Evolutionary conservation across 2,113 vertebrate genomes (phyloP), one percentile per base, ranked within the genome.

Genomic region (Diadophis punctatus): DNA sequence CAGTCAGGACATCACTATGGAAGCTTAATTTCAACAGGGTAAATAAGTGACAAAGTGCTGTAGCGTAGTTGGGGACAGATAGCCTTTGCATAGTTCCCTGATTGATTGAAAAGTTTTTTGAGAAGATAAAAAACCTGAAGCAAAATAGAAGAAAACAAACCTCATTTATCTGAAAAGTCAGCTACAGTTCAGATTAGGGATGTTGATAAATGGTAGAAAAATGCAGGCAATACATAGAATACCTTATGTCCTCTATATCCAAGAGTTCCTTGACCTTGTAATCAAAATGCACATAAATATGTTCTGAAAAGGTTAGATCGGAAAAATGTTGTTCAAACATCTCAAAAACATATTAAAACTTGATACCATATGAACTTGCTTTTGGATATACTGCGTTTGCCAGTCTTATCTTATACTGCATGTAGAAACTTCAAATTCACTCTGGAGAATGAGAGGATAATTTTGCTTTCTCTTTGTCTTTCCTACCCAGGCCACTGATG

Each of bases 21-120:
- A 5, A 91, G 90, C 23, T 95, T 93, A 96, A 94, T 51, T 60
- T 95, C 95, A 92, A 63, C 91, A 80, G 68, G 0, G 3, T 89
- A 30, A 91, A 86, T 88, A 90, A 43, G 34, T 90, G 63, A 56
- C 91, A 90, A 80, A 94, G 23, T 0, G 2, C 8, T 43, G 34
- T 56, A 68, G 63, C 89, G 23, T 90, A 87, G 93, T 94, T 88
- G 68, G 49, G 90, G 93, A 52, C 11, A 90, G 74, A 80, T 84
- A 96, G 74, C 34, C 22, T n/a, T 34, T 84, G 63, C 12, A 34
- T 23, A 58, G 27, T 51, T 94, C 91, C 90, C 80, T 90, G 89
- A 53, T 23, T 0, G 23, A 96, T 90, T 86, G 53, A 88, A 68
- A 89, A 16, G 25, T 87, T 96, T 94, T 80, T 95, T 25, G 22